phyloP scores from a whole-genome alignment of 2,888 invertebrate genomes.

The Lucinisca nassula region DNA sequence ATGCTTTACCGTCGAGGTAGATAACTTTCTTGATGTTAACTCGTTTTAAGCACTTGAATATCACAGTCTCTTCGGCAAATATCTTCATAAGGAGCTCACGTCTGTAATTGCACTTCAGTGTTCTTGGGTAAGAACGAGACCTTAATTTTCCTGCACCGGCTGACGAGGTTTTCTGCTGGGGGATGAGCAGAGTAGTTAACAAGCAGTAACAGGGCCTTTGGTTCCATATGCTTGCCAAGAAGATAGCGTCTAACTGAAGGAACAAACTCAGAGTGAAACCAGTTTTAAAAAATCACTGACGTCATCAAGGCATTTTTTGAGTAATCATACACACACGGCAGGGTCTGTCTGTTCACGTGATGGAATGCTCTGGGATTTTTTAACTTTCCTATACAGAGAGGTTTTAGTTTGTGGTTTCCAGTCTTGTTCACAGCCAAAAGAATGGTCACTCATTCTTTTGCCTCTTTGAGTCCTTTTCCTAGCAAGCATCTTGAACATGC shows the following conservation, averaged over 20 bases:
- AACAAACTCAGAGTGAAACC: constrained; percentile 33
- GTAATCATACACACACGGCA: not conserved
- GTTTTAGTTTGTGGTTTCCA: constrained; percentile 49
- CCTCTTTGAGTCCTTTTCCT: too few relatives aligned
- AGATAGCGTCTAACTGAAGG: constrained; percentile 5
- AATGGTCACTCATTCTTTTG: constrained; percentile 37
- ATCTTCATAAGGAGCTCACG: not conserved
- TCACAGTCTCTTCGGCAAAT: not conserved
- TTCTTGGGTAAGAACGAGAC: not conserved
- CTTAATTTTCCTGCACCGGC: not conserved
- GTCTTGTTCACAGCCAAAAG: constrained; percentile 48
- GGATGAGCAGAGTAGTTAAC: constrained; percentile 22
- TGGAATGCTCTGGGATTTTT: constrained; percentile 25
- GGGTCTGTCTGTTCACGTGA: constrained; percentile 28
- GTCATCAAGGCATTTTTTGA: constrained; percentile 53
- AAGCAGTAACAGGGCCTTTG: constrained; percentile 16
- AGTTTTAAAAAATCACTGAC: constrained; percentile 16
- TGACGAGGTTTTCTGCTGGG: not conserved
- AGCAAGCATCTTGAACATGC: too few relatives aligned
- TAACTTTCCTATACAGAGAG: constrained; percentile 53
- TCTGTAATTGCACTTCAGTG: not conserved
- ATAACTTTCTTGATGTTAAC: not conserved
- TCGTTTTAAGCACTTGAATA: not conserved
- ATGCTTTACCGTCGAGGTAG: not conserved
- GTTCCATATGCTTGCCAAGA: not conserved